Evolutionary conservation across 1,140 invertebrate genomes (phyloP).

Genomic region (Coenobita brevimanus): DNA sequence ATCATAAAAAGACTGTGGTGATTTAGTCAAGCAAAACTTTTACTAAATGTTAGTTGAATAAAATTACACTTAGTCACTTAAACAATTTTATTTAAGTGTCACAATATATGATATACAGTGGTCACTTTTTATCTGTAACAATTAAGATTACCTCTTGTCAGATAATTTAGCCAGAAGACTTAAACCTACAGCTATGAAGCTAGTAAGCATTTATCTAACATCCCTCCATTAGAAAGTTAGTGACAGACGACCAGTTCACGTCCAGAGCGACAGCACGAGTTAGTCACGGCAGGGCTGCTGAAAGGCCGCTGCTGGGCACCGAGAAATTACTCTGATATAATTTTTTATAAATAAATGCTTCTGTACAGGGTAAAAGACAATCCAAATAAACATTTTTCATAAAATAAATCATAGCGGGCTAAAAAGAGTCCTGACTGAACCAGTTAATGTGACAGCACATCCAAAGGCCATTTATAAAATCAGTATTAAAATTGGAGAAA

Average conservation of each 20-base stretch:
- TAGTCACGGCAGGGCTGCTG: neutral
- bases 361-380: too few relatives aligned
- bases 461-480: too few relatives aligned
- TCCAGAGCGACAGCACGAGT: neutral
- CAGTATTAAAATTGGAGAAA: too few relatives aligned
- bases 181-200: constrained; percentile 61
- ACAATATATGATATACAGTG: constrained; percentile 67
- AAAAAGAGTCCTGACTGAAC: too few relatives aligned
- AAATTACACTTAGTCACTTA: constrained; percentile 52
- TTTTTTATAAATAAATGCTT: too few relatives aligned
- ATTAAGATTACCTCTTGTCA: constrained; percentile 59
- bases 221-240: constrained; percentile 50
- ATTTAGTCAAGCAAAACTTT: neutral
- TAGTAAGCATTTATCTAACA: constrained; percentile 61
- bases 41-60: constrained; percentile 50
- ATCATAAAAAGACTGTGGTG: neutral
- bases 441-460: too few relatives aligned
- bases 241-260: constrained; percentile 22
- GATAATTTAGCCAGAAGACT: constrained; percentile 53
- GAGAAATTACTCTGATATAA: too few relatives aligned
- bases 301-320: too few relatives aligned
- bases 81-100: constrained; percentile 66
- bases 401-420: too few relatives aligned
- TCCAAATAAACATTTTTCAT: too few relatives aligned
- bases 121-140: constrained; percentile 63